Conservation (phyloP, 2,113 vertebrate species). For the Chamaea fasciata region DNA sequence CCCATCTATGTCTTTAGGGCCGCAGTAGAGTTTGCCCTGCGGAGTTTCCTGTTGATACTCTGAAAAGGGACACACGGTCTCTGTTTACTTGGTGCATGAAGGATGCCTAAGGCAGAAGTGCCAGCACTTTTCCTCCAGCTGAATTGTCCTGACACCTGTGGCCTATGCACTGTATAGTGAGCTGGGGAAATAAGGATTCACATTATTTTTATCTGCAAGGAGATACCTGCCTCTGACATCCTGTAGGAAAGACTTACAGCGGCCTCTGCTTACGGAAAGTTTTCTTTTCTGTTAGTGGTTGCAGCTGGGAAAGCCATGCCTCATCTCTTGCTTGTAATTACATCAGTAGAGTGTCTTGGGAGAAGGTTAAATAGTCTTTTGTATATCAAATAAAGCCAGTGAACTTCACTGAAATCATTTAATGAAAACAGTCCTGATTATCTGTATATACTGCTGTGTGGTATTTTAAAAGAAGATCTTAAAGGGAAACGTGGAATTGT, state of each 20-base stretch:
- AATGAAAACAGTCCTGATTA: conserved; percentile 59
- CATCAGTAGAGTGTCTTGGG: conserved; percentile 42
- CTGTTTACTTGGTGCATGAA: not conserved
- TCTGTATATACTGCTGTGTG: conserved; percentile 38
- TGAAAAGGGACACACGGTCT: not conserved
- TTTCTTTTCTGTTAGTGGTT: not conserved
- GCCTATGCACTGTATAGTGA: not conserved
- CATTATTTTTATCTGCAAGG: not conserved
- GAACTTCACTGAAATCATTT: conserved; percentile 55
- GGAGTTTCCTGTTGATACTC: not conserved
- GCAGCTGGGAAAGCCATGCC: not conserved
- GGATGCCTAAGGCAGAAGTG: not conserved
- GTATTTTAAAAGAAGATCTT: conserved; percentile 55
- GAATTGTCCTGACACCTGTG: not conserved
- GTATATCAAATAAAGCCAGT: conserved; percentile 60
- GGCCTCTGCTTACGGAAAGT: not conserved
- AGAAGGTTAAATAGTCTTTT: conserved; percentile 64
- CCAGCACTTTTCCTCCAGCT: not conserved
- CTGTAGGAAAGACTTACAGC: not conserved
- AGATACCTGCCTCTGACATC: not conserved
- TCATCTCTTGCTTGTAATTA: conserved; percentile 54
- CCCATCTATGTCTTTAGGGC: not conserved
- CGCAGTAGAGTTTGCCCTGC: not conserved
- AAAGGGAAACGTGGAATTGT: conserved; percentile 53
- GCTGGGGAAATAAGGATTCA: not conserved